These are phyloP conservation scores for Crenuchus spilurus DNA, from an alignment of 2,797 vertebrate genomes.

Conservation along the genomic window DNA sequence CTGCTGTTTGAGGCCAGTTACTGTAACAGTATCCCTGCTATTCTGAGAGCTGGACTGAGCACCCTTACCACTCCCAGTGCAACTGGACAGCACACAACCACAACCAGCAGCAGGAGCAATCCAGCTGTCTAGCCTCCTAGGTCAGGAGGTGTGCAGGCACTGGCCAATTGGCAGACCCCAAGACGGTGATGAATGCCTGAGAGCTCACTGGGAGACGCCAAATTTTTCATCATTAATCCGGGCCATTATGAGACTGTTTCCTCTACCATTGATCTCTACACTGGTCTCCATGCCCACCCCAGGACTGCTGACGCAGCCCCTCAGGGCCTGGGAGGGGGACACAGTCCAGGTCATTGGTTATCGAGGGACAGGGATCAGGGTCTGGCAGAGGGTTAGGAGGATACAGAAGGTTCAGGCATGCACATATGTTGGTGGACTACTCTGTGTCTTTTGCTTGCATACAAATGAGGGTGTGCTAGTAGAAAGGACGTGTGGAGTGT, in stretches of 20 bases:
- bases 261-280: slow-evolving; percentile 87
- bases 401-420: slow-evolving; percentile 50
- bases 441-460: slow-evolving; percentile 10
- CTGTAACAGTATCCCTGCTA: slow-evolving; percentile 46
- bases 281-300: slow-evolving; percentile 69
- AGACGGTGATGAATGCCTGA: slow-evolving; percentile 90
- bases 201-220: slow-evolving; percentile 84
- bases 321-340: slow-evolving; percentile 74
- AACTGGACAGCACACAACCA: slow-evolving; percentile 25
- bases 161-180: slow-evolving; percentile 76
- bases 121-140: slow-evolving; percentile 68
- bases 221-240: slow-evolving; percentile 99
- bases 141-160: slow-evolving; percentile 70
- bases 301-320: slow-evolving; percentile 79
- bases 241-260: slow-evolving; percentile 90
- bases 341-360: slow-evolving; percentile 68
- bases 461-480: slow-evolving; percentile 43
- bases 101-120: slow-evolving; percentile 50
- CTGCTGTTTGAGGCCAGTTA: slow-evolving; percentile 8
- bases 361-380: slow-evolving; percentile 47
- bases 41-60: slow-evolving; percentile 34
- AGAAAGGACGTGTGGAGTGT: slow-evolving; percentile 39
- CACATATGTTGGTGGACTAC: slow-evolving; percentile 58
- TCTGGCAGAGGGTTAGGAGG: slow-evolving; percentile 76
- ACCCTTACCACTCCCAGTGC: slow-evolving; percentile 24